Percentiles rank a stretch among this genome's conserved stretches.
Conservation (phyloP, 2,113 vertebrate species). For the Tenebrosternarchus preto region DNA sequence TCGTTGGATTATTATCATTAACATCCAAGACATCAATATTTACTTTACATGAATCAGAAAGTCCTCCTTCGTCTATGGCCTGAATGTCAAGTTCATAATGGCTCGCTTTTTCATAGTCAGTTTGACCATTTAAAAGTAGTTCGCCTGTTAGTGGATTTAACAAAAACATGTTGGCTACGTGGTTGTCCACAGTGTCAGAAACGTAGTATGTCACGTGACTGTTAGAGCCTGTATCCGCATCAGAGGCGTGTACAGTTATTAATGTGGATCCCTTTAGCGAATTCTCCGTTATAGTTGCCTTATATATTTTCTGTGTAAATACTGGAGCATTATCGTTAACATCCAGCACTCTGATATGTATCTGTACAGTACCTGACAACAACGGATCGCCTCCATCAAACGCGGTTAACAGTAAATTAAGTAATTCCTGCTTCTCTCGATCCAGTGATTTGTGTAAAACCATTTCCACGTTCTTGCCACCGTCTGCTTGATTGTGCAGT, state of each 20-base stretch:
- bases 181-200: conserved; percentile 55
- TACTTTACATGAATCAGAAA: conserved; percentile 68
- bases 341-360: conserved; percentile 21
- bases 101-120: conserved; percentile 74
- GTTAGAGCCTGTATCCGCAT: conserved; percentile 59
- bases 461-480: conserved; percentile 34
- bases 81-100: conserved; percentile 68
- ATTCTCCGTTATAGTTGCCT: conserved; percentile 10
- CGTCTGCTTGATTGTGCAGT: conserved; percentile 17
- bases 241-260: conserved; percentile 24
- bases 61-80: conserved; percentile 72
- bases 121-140: conserved; percentile 56
- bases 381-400: conserved; percentile 29
- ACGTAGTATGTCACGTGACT: conserved; percentile 64
- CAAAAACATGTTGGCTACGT: conserved; percentile 54
- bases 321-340: conserved; percentile 36
- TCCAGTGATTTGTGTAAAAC: conserved; percentile 37
- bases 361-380: conserved; percentile 20
- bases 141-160: conserved; percentile 67
- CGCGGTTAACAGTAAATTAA: conserved; percentile 21
- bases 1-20: conserved; percentile 63
- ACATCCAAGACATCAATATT: conserved; percentile 70
- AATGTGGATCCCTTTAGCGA: conserved; percentile 4
- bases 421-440: conserved; percentile 1
- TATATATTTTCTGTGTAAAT: conserved; percentile 29